Conservation (phyloP, 2,888 invertebrate species). For the Keiferia lycopersicella region DNA sequence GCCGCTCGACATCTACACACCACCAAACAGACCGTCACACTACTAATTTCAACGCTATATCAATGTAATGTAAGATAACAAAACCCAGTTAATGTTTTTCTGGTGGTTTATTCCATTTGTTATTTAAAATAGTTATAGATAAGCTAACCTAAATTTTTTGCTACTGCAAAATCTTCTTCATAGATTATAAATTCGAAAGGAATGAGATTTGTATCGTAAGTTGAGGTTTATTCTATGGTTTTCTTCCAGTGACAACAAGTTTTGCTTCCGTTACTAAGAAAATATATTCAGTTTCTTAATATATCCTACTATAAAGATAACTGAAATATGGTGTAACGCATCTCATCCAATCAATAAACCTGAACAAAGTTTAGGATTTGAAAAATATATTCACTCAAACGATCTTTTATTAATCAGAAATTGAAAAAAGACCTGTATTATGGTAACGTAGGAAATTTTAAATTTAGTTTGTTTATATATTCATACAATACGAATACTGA, state of each 20-base stretch:
- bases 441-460: no score
- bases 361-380: no score
- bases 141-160: neutral
- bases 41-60: neutral
- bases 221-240: neutral
- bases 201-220: constrained; percentile 22
- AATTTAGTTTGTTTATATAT: no score
- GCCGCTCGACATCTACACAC: constrained; percentile 68
- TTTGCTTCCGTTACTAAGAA: constrained; percentile 6
- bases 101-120: neutral
- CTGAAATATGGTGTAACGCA: no score
- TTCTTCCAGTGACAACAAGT: constrained; percentile 23
- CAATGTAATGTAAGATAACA: no score
- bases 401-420: no score
- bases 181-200: neutral
- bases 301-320: neutral
- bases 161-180: neutral
- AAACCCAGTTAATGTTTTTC: no score
- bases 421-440: no score
- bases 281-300: neutral
- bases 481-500: neutral
- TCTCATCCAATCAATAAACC: no score
- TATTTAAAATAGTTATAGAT: neutral
- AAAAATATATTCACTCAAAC: no score
- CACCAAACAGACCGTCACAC: constrained; percentile 53